Evolutionary conservation across 2,113 vertebrate species (phyloP), one percentile per base, ranked within the genome.

Genomic region (Oryzias woworae): DNA sequence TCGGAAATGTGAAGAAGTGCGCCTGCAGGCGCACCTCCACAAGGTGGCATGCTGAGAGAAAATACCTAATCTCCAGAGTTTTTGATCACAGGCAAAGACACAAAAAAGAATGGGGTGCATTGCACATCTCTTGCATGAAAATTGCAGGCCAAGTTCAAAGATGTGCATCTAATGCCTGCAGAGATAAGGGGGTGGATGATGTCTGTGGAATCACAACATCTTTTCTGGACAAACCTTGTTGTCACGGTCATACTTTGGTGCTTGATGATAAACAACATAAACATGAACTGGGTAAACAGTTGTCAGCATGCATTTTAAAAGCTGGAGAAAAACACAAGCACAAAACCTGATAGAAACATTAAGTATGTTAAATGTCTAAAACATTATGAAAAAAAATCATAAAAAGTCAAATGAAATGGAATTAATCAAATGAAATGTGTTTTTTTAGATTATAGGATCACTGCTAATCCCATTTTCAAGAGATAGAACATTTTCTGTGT

Each of bases 21-120:
- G 62, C 67, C 81, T 56, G 60, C 62, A 61, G 83, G 81, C 61
- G 14, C 41, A 61, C 65, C 74, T 62, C 13, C 4, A 81, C 66
- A 69, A 69, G 66, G 49, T 65, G 41, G 26, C 54, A 16, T 0
- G 55, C 58, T 24, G 66, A 61, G 69, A 70, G 72, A 51, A 62
- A 69, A 71, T 71, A 53, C 26, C 54, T 57, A 50, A 79, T 77
- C 47, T 31, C 56, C 61, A 52, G 43, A 63, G 64, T 50, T 17
- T 54, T 36, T 64, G 63, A 71, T 58, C 55, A 26, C 52, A n/a
- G 60, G 65, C 50, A 4, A 51, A 78, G 53, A 71, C 41, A 66
- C 69, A 62, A 69, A 20, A 58, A 55, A 48, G 17, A 14, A 69
- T 51, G 43, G 23, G 51, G 58, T 71, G 17, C 45, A 18, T 15